These are phyloP conservation scores for Cryptocephalus primarius DNA, from an alignment of 2,888 invertebrate genomes.

Conservation along the genomic window DNA sequence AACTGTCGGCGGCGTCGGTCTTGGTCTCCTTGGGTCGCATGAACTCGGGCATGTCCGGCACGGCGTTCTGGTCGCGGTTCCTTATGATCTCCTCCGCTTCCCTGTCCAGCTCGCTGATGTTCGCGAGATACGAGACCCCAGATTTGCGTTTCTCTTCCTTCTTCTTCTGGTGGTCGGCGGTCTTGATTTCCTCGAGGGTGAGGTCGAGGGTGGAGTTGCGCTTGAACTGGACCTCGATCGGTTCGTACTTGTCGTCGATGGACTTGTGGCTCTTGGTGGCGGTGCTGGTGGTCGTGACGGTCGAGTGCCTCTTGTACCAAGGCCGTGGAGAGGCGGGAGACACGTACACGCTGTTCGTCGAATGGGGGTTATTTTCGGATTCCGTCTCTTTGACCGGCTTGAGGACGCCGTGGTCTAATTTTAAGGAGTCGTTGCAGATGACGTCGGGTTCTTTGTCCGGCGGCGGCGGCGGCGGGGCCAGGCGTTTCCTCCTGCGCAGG, in stretches of 20 bases:
- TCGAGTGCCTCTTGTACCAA: conserved; percentile 52
- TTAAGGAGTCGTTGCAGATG: conserved; percentile 37
- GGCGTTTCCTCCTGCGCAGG: conserved; percentile 34
- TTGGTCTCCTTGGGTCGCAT: conserved; percentile 31
- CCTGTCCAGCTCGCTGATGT: conserved; percentile 68
- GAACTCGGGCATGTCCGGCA: conserved; percentile 33
- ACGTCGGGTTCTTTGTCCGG: conserved; percentile 24
- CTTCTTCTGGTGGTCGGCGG: conserved; percentile 18
- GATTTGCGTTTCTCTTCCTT: conserved; percentile 44
- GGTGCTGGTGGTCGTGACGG: conserved; percentile 24
- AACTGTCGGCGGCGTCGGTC: conserved; percentile 24
- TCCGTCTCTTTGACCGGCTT: conserved; percentile 34
- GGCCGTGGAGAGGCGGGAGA: conserved; percentile 45
- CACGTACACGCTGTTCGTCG: conserved; percentile 15
- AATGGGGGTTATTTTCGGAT: conserved; percentile 10
- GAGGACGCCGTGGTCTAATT: conserved; percentile 39
- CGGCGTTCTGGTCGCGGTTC: conserved; percentile 18
- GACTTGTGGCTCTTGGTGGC: conserved; percentile 23
- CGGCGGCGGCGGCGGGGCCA: conserved; percentile 38
- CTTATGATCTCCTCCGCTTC: conserved; percentile 67
- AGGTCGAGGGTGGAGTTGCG: conserved; percentile 36
- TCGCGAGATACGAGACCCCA: conserved; percentile 53
- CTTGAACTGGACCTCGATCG: conserved; percentile 40
- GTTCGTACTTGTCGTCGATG: conserved; percentile 24
- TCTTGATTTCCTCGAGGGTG: conserved; percentile 18